Evolutionary conservation across 2,797 vertebrate species (phyloP), one percentile per base, ranked within the genome.

Genomic region (Emydoidea blandingii): DNA sequence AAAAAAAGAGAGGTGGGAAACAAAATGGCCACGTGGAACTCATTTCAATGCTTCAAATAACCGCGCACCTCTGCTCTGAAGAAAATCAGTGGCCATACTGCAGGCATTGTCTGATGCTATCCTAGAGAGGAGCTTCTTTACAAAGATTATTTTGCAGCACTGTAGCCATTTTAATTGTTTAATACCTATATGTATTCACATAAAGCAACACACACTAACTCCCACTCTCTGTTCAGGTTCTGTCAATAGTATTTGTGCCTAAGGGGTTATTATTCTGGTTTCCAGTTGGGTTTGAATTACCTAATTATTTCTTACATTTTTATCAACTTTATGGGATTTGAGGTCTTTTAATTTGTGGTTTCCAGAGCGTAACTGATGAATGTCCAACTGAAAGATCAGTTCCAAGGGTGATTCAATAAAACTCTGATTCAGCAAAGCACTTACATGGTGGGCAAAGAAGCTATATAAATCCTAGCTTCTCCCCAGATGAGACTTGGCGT

Each of bases 1-100:
- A 62, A 47, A 62, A 29, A 52, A 94, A 87, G 78, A 93, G 80
- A 88, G 81, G 29, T 54, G 81, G 37, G n/a, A 50, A 25, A 62
- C 29, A 62, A 47, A 62, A 29, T 72, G 37, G n/a, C 68, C 50
- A n/a, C 23, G 0, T 8, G 59, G 74, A 78, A 31, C 25, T 49
- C 27, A 49, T 78, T 78, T 78, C 8, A 31, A 27, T 78, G 7
- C 87, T 25, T 41, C 29, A 65, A 56, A 76, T 0, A 12, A 19
- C 18, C 50, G 14, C 4, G 1, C 3, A 11, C 29, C 53, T 78
- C 81, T 5, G 1, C 62, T 78, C 74, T 6, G 1, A 81, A 81
- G 37, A 87, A 37, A 79, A 31, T 78, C 15, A 89, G 49, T 1
- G 74, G 34, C 37, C 65, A 41, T 57, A 3, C 0, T 54, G 54